Evolutionary conservation across 2,888 invertebrate species (phyloP), one percentile per base, ranked within the genome.

Genomic region (Zygaena filipendulae): DNA sequence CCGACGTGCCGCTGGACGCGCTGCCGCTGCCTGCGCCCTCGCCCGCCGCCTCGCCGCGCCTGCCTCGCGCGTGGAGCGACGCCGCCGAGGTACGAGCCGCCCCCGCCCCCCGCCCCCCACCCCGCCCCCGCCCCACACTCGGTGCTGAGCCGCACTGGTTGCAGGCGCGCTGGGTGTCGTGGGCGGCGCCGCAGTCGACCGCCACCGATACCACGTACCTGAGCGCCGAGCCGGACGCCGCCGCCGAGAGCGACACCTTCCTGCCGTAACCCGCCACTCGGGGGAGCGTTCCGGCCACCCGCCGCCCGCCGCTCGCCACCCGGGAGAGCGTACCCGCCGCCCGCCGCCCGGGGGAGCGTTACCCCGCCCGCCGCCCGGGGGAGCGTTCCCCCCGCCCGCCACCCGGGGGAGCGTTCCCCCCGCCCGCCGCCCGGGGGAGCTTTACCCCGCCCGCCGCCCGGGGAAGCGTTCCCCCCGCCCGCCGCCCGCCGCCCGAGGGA

Each of bases 11-110:
- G 25, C 77, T 85, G 31, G 84, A 87, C 23, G 87, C 90, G 34
- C 87, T 92, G 26, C 87, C 89, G 54, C 87, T 88, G 54, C 81
- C 91, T 45, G 87, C n/a, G n/a, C n/a, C n/a, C n/a, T n/a, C n/a
- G n/a, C n/a, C n/a, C n/a, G n/a, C n/a, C n/a, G n/a, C n/a, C n/a
- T 87, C 37, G 84, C 43, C 30, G 53, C 49, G 26, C 45, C 47
- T 28, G 48, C 47, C 6, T 58, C 59, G 58, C 52, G 46, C 16
- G 36, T 45, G 33, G 29, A 47, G 50, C 18, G 59, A 57, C 28
- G 46, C 45, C 20, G 59, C 59, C 2, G 54, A 57, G 49, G 56
- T 59, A 26, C 6, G n/a, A n/a, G n/a, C n/a, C n/a, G n/a, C n/a
- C n/a, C n/a, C n/a, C n/a, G n/a, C n/a, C n/a, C n/a, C n/a, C n/a